phyloP scores from a whole-genome alignment of 2,888 invertebrate genomes.

The Anticlea derivata region DNA sequence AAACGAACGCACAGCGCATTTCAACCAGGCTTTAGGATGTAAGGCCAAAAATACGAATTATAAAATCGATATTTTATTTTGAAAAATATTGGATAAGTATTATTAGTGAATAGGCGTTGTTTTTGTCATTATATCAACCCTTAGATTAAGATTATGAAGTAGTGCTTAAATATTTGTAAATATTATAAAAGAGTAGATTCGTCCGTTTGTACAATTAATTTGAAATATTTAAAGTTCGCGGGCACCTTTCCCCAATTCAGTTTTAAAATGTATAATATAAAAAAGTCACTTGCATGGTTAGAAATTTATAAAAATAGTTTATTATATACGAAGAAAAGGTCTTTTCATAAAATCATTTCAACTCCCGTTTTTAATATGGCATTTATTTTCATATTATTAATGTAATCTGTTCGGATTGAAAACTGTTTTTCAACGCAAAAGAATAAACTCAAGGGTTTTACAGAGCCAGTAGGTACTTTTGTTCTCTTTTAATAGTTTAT shows the following conservation, averaged over 20 bases:
- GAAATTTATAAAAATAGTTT: slow-evolving; percentile 44
- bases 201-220: slow-evolving; percentile 28
- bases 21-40: slow-evolving; percentile 19
- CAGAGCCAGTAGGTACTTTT: no score
- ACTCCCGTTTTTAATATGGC: neutral
- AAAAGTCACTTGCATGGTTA: slow-evolving; percentile 43
- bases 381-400: no score
- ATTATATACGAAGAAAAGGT: slow-evolving; percentile 36
- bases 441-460: no score
- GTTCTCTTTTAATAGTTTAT: no score
- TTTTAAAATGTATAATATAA: slow-evolving; percentile 32
- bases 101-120: slow-evolving; percentile 34
- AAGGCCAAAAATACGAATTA: slow-evolving; percentile 26
- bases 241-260: slow-evolving; percentile 27
- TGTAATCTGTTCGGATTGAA: no score
- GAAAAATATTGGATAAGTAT: slow-evolving; percentile 27
- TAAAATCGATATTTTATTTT: slow-evolving; percentile 24
- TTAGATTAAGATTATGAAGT: slow-evolving; percentile 50
- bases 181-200: slow-evolving; percentile 66
- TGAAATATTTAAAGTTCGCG: slow-evolving; percentile 33
- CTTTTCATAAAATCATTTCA: slow-evolving; percentile 30
- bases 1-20: slow-evolving; percentile 36
- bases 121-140: slow-evolving; percentile 40
- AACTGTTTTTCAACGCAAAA: no score
- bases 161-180: slow-evolving; percentile 75